Percentiles rank a stretch among this genome's conserved stretches.
These are phyloP conservation scores for Drosophila prostipennis DNA, from an alignment of 2,888 invertebrate species.

Conservation along the genomic window DNA sequence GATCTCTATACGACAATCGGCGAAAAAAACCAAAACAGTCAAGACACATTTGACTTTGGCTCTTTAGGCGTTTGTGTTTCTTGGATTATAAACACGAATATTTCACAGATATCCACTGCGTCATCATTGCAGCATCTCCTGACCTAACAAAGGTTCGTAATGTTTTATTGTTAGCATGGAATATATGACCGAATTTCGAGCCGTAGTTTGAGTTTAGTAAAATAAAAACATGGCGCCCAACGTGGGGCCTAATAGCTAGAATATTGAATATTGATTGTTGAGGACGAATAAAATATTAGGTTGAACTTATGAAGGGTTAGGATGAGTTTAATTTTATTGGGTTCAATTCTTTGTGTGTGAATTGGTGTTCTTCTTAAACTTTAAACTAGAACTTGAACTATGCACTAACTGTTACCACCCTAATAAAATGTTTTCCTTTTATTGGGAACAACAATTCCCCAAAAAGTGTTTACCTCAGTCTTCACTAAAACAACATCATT, in stretches of 20 bases:
- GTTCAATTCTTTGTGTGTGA: too few species aligned
- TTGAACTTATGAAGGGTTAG: too few species aligned
- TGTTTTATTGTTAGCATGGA: background rate
- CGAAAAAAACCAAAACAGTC: slow-evolving; percentile 15
- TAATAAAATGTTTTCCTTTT: background rate
- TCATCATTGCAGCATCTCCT: slow-evolving; percentile 37
- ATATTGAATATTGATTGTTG: too few species aligned
- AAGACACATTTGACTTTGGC: slow-evolving; percentile 44
- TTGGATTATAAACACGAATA: slow-evolving; percentile 69
- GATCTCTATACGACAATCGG: slow-evolving; percentile 6
- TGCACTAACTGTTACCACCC: too few species aligned
- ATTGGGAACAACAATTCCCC: background rate
- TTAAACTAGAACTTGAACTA: too few species aligned
- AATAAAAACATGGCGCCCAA: background rate
- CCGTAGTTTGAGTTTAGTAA: background rate
- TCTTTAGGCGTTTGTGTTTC: slow-evolving; percentile 41
- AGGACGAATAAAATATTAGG: too few species aligned
- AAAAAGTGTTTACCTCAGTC: background rate
- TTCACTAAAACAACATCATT: background rate
- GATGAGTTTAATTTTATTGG: too few species aligned
- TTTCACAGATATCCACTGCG: slow-evolving; percentile 40
- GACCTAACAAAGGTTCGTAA: slow-evolving; percentile 43
- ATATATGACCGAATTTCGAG: background rate
- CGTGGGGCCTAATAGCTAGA: too few species aligned
- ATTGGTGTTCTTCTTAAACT: too few species aligned